These are phyloP conservation scores for Lipotes vexillifer DNA, from an alignment of 2,113 vertebrate species.

Conservation along the genomic window DNA sequence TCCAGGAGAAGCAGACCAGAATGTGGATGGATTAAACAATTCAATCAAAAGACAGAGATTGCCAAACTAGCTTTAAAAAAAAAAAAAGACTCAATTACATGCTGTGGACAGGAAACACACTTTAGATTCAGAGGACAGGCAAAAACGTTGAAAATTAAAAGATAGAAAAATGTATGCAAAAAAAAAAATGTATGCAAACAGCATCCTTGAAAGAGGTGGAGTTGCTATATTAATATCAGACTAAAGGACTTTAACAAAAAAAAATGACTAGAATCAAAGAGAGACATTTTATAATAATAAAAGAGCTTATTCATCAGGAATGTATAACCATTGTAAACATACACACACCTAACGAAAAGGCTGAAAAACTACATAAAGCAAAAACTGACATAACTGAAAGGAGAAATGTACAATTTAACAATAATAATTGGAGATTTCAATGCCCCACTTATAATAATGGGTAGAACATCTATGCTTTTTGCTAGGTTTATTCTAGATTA, in stretches of 20 bases:
- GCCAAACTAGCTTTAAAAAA: background rate
- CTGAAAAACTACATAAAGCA: background rate
- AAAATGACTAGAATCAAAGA: background rate
- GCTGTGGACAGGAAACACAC: background rate
- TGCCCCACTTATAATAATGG: background rate
- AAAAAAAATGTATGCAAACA: background rate
- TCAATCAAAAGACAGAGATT: background rate
- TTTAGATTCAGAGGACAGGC: background rate
- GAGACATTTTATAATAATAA: background rate
- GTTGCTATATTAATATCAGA: background rate
- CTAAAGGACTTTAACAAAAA: background rate
- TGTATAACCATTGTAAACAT: background rate
- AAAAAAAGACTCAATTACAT: background rate
- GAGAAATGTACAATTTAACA: background rate
- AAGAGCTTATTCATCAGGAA: background rate
- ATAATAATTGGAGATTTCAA: background rate
- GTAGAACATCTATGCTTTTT: too few relatives aligned
- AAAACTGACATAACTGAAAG: background rate
- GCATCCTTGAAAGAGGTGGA: background rate
- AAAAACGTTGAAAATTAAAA: background rate
- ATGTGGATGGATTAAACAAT: background rate
- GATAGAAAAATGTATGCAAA: background rate
- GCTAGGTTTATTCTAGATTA: background rate
- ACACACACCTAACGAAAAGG: background rate
- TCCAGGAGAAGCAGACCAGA: background rate